Base-by-base conservation (phyloP, 2,113 vertebrate species). In the Rhegmatorhina hoffmannsi region DNA sequence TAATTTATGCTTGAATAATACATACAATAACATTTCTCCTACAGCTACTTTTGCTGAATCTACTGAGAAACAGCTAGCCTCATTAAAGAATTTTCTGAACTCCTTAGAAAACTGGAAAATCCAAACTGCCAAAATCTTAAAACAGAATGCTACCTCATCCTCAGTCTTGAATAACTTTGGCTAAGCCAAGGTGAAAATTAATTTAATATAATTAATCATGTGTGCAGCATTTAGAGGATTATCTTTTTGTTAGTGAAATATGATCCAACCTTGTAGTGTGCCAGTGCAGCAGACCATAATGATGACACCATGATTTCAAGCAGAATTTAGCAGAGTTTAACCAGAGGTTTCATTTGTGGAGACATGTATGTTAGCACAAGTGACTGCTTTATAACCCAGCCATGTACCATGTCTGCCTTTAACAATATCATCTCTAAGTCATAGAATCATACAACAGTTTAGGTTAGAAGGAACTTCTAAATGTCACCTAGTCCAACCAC, bases 1-100 rank as follows among this genome's bases (percentile, higher is more conserved):
- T 91, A 89, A 93, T 84, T 89, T 89, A 74, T 91, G n/a, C 66
- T 84, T 91, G n/a, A 84, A 69, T 84, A 94, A 89, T 77, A 62
- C 6, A 64, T 80, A 69, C 24, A 90, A 53, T 69, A 84, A 1
- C 8, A 34, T 83, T 90, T 82, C 21, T 88, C 13, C 63, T 63
- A n/a, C 33, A 68, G 7, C 3, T 68, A 60, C 68, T 84, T 69
- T 88, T 26, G 5, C 16, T 0, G 5, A 74, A 31, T 66, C 40
- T 81, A 84, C 50, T 84, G 55, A 80, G 59, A 80, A 94, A 69
- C 3, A 38, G 15, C 6, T 62, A 70, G 28, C 7, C 8, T 87
- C 33, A n/a, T 84, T 69, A 60, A 80, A 81, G 40, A 81, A 49
- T 70, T 38, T 89, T 84, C 26, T 81, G 59, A 73, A 73, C 29